phyloP scores from a whole-genome alignment of 1,140 invertebrate genomes.

The Neelides sp. region DNA sequence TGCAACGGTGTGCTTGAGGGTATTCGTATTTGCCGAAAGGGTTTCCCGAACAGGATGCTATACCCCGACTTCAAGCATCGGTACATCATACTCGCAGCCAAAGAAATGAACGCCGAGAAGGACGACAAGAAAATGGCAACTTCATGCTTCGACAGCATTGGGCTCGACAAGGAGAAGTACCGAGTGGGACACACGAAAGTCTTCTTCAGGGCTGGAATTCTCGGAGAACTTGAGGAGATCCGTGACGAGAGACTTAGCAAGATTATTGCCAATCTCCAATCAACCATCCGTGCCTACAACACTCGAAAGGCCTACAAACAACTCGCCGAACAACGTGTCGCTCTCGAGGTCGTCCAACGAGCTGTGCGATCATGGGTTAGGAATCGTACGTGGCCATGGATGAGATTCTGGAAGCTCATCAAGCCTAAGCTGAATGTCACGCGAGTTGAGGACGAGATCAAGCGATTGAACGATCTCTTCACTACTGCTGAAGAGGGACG shows the following conservation, averaged over 20 bases:
- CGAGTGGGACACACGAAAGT: conserved; percentile 34
- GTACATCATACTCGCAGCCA: conserved; percentile 10
- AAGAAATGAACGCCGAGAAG: conserved; percentile 6
- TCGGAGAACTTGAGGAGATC: conserved; percentile 56
- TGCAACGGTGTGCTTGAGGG: conserved; percentile 60
- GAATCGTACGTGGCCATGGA: conserved; percentile 23
- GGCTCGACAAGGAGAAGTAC: conserved; percentile 3
- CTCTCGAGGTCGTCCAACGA: conserved; percentile 19
- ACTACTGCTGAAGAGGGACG: neutral
- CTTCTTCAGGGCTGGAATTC: conserved; percentile 55
- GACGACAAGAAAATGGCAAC: conserved; percentile 12
- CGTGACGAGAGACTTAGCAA: conserved; percentile 53
- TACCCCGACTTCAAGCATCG: conserved; percentile 22
- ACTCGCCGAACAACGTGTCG: conserved; percentile 16
- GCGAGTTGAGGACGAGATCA: conserved; percentile 22
- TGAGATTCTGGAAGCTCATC: conserved; percentile 23
- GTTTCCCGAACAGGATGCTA: conserved; percentile 49
- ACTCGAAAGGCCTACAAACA: conserved; percentile 37
- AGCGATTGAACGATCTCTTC: conserved; percentile 5
- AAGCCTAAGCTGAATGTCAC: conserved; percentile 23
- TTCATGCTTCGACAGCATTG: conserved; percentile 10
- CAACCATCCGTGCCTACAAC: conserved; percentile 47
- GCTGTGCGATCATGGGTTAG: conserved; percentile 15
- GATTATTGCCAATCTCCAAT: conserved; percentile 50
- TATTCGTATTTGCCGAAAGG: conserved; percentile 56